A percentile compares a stretch with the other conserved stretches of the same genome.
These are phyloP conservation scores for Enteromius thamalakanensis DNA, from an alignment of 2,797 vertebrate species.

Conservation along the genomic window DNA sequence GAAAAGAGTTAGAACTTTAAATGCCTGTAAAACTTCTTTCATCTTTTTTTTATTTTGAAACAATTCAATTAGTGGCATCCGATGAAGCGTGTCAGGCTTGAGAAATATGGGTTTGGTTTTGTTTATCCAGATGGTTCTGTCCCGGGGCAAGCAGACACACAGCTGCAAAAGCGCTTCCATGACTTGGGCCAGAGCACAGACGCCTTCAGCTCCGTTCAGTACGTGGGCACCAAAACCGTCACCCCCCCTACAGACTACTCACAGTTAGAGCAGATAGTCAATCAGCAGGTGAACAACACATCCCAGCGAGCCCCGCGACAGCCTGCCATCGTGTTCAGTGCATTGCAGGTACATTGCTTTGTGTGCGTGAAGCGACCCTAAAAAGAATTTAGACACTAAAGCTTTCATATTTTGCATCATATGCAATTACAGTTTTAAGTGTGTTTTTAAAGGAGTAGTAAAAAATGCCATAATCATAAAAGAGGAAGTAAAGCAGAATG, in stretches of 20 bases:
- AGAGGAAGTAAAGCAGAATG: neutral
- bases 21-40: neutral
- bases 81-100: neutral
- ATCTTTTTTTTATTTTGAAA: neutral
- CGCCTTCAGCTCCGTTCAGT: slow-evolving; percentile 84
- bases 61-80: neutral
- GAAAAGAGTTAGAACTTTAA: neutral
- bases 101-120: slow-evolving; percentile 1
- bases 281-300: slow-evolving; percentile 78
- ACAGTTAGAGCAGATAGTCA: slow-evolving; percentile 71
- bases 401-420: neutral
- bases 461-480: neutral
- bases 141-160: slow-evolving; percentile 72
- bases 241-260: slow-evolving; percentile 80
- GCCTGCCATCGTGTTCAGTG: slow-evolving; percentile 80
- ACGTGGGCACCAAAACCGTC: slow-evolving; percentile 82
- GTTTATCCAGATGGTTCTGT: slow-evolving; percentile 67
- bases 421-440: neutral
- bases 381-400: neutral
- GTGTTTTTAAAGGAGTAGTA: neutral
- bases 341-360: slow-evolving; percentile 74
- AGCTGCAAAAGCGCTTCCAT: slow-evolving; percentile 84
- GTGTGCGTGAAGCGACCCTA: neutral
- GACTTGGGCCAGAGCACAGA: slow-evolving; percentile 78
- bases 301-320: slow-evolving; percentile 81